phyloP scores from a whole-genome alignment of 2,113 vertebrate species.

The Thinocorus orbignyianus region DNA sequence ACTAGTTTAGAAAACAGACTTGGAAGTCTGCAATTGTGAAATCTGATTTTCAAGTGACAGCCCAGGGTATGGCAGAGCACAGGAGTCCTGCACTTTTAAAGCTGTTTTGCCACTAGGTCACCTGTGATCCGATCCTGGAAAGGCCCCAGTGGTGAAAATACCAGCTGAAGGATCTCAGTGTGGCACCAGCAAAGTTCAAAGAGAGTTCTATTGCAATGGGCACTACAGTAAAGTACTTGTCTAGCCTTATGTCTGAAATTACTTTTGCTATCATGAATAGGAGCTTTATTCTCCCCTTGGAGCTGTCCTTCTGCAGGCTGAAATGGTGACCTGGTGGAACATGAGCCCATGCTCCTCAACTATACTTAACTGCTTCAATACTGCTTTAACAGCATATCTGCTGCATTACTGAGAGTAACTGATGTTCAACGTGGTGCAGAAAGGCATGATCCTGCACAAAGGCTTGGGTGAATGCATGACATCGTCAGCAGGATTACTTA shows the following conservation, averaged over 20 bases:
- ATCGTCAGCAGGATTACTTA: not conserved
- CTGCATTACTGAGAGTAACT: not conserved
- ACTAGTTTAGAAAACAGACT: constrained; percentile 7
- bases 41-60: not conserved
- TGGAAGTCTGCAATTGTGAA: not conserved
- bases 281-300: not conserved
- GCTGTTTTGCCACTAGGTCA: not conserved
- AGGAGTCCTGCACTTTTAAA: not conserved
- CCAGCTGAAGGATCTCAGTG: not conserved
- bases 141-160: not conserved
- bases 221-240: not conserved
- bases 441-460: not conserved
- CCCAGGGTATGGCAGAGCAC: not conserved
- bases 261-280: not conserved
- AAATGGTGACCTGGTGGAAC: not conserved
- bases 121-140: not conserved
- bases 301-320: not conserved
- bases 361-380: too few relatives aligned
- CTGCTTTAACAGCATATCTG: not conserved
- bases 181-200: not conserved
- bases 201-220: not conserved
- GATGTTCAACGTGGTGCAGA: not conserved
- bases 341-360: not conserved
- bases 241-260: not conserved
- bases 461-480: not conserved